Conservation (phyloP, 2,113 vertebrate genomes). For the Raja brachyura region DNA sequence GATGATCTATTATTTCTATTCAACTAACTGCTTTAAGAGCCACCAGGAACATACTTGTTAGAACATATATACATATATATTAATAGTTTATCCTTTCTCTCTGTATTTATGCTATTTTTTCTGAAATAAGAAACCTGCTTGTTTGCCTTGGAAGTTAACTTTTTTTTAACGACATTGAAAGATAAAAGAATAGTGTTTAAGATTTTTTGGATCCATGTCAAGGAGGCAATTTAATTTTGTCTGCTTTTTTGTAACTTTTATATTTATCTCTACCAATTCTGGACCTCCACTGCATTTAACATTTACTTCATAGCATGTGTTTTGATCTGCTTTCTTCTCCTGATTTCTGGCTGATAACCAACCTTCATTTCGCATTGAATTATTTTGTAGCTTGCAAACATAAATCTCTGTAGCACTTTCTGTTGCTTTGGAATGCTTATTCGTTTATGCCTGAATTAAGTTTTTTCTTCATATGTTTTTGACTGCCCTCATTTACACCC, state of each 20-base stretch:
- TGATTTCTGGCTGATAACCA: background rate
- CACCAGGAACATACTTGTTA: background rate
- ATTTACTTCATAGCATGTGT: conserved; percentile 17
- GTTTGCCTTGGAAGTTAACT: background rate
- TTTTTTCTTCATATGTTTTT: background rate
- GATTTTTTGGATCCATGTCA: background rate
- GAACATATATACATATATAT: too few species aligned
- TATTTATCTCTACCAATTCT: background rate
- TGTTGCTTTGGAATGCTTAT: conserved; percentile 22
- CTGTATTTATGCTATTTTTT: background rate
- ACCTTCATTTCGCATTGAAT: background rate
- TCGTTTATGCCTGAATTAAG: background rate
- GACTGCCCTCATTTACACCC: conserved; percentile 6
- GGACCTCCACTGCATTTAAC: background rate
- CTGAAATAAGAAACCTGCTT: background rate
- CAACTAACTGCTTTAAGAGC: background rate
- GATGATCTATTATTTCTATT: background rate
- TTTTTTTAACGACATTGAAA: background rate
- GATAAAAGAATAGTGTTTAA: background rate
- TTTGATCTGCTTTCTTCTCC: background rate
- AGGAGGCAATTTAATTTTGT: background rate
- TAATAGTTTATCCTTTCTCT: background rate
- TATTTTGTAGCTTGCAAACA: conserved; percentile 10
- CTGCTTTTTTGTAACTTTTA: conserved; percentile 13
- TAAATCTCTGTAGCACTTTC: background rate